These are phyloP conservation scores for Zosterops pallidus DNA, from an alignment of 2,113 vertebrate species.

Conservation along the genomic window DNA sequence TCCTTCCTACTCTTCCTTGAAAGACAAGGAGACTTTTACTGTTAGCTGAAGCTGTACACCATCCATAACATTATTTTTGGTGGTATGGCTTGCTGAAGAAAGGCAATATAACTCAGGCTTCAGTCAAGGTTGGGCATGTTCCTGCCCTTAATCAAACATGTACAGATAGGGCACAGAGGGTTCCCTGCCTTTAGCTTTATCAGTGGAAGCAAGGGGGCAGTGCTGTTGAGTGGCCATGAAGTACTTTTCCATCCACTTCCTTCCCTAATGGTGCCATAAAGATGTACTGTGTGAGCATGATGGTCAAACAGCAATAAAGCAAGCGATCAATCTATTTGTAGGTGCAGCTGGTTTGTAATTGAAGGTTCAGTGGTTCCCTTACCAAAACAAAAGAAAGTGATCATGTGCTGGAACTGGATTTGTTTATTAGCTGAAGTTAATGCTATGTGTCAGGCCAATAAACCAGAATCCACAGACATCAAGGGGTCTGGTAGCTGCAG, in stretches of 20 bases:
- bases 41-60: neutral
- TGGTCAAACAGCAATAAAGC: neutral
- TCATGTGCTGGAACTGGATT: neutral
- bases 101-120: neutral
- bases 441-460: neutral
- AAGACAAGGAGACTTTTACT: neutral
- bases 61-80: neutral
- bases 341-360: neutral
- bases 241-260: neutral
- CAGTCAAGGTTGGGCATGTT: neutral
- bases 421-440: slow-evolving; percentile 14
- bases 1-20: neutral
- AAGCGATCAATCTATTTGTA: neutral
- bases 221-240: neutral
- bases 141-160: neutral
- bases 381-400: neutral
- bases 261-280: slow-evolving; percentile 15
- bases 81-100: neutral
- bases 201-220: neutral
- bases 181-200: neutral
- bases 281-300: neutral
- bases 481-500: neutral
- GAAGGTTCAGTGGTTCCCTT: neutral
- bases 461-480: neutral
- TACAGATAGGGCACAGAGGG: neutral